Base-by-base conservation (phyloP, 2,888 invertebrate species). In the Asteroscopus sphinx region DNA sequence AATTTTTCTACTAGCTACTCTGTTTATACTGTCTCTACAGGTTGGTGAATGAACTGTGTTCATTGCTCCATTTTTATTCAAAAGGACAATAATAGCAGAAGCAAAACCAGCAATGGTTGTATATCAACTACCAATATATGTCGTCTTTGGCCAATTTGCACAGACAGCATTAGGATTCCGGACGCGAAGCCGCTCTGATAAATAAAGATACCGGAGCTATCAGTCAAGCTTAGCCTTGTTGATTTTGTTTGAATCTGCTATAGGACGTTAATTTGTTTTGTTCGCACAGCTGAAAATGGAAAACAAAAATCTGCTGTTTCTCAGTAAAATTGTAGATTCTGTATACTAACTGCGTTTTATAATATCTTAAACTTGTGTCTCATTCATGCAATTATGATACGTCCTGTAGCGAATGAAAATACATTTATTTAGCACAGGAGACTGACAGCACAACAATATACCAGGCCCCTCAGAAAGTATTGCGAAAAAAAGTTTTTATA, bases 121-220 rank as follows among this genome's bases (percentile, higher is more conserved):
- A 11, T 12, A 12, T 6, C 26, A 17, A n/a, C 15, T 30, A 12
- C 35, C 8, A 45, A 41, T 41, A 11, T 39, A 6, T 17, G 39
- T 7, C 15, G 11, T 30, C 40, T 26, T 8, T n/a, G 37, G 42
- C 35, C 45, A 65, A 70, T 57, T 45, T 49, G 15, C 45, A 32
- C 36, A 44, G 8, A 28, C 25, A 39, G 6, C 51, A 65, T 83
- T 79, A 66, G 40, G 36, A 84, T 84, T 83, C 84, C 30, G 63
- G 12, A 32, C 59, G 61, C 54, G 59, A 40, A 35, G 33, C 7
- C 13, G 17, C 40, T 54, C 66, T 72, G 77, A 77, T 81, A 78
- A 79, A 79, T 79, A 80, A 77, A 77, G 73, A 73, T 62, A 59
- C 54, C 48, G 58, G 33, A 64, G n/a, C 70, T 39, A 78, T 81